Percentiles rank a stretch among this genome's conserved stretches.
These are phyloP conservation scores for Thereva nobilitata DNA, from an alignment of 2,888 invertebrate genomes.

Conservation along the genomic window DNA sequence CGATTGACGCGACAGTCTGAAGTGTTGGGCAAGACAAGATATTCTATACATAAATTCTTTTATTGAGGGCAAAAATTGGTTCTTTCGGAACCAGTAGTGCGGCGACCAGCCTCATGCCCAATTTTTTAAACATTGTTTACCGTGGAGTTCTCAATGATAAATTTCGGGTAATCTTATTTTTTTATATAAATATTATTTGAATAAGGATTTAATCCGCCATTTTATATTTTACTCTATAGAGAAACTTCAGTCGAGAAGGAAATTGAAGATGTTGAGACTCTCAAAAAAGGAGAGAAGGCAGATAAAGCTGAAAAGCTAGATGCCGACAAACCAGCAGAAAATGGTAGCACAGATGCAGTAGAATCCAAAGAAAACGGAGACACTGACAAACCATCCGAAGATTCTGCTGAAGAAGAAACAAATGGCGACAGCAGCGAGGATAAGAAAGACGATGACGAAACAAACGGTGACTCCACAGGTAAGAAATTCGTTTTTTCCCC, in stretches of 20 bases:
- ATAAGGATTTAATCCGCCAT: conserved; percentile 5
- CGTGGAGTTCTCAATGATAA: too few species aligned
- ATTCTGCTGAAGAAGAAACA: conserved; percentile 43
- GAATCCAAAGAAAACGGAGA: conserved; percentile 44
- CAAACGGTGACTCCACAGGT: conserved; percentile 57
- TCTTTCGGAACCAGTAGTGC: too few species aligned
- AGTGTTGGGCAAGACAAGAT: too few species aligned
- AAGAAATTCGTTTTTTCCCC: conserved; percentile 32
- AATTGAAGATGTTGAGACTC: conserved; percentile 51
- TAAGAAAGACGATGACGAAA: conserved; percentile 46
- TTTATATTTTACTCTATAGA: conserved; percentile 43
- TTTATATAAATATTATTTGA: neutral
- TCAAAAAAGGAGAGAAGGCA: conserved; percentile 45
- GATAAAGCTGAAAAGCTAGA: conserved; percentile 51
- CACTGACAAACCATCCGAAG: conserved; percentile 44
- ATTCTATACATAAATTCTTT: too few species aligned
- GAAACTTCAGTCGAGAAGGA: conserved; percentile 56
- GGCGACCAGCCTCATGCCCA: too few species aligned
- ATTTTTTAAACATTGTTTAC: too few species aligned
- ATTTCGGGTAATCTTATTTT: neutral
- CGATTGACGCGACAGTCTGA: too few species aligned
- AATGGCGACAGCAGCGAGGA: conserved; percentile 44
- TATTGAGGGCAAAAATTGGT: too few species aligned
- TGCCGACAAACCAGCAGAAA: conserved; percentile 51
- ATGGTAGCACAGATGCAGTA: conserved; percentile 48